A percentile compares a stretch with the other conserved stretches of the same genome.
phyloP scores from a whole-genome alignment of 2,113 vertebrate genomes.

The Tupaia chinensis region DNA sequence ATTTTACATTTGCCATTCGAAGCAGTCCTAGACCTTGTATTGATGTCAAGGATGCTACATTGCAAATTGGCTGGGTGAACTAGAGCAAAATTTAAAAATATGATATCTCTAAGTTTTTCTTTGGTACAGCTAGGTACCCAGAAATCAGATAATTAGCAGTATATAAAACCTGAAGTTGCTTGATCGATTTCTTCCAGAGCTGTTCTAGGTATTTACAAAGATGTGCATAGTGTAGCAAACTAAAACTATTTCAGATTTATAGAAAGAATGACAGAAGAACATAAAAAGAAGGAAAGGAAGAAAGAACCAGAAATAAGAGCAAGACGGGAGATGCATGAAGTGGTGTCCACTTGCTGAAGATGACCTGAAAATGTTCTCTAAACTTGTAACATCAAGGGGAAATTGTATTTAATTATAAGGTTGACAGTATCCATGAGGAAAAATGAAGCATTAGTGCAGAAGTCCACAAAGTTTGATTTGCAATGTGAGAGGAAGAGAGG shows the following conservation, averaged over 20 bases:
- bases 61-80: not conserved
- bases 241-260: not conserved
- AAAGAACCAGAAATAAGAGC: not conserved
- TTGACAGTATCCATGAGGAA: not conserved
- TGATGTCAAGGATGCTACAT: not conserved
- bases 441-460: conserved; percentile 38
- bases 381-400: not conserved
- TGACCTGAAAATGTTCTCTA: not conserved
- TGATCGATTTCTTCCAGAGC: not conserved
- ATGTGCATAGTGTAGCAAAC: not conserved
- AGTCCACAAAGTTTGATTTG: conserved; percentile 15
- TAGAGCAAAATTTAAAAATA: not conserved
- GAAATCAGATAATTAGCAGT: not conserved
- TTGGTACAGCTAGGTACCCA: not conserved
- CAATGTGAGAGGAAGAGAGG: conserved; percentile 7
- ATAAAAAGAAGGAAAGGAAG: not conserved
- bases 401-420: conserved; percentile 22
- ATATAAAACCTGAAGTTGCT: not conserved
- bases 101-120: not conserved
- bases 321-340: not conserved
- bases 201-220: not conserved
- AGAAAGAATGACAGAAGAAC: not conserved
- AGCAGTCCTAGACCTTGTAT: not conserved
- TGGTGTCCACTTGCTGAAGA: not conserved
- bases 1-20: not conserved